Base-by-base conservation (phyloP, 2,113 vertebrate species). In the Colossoma macropomum region DNA sequence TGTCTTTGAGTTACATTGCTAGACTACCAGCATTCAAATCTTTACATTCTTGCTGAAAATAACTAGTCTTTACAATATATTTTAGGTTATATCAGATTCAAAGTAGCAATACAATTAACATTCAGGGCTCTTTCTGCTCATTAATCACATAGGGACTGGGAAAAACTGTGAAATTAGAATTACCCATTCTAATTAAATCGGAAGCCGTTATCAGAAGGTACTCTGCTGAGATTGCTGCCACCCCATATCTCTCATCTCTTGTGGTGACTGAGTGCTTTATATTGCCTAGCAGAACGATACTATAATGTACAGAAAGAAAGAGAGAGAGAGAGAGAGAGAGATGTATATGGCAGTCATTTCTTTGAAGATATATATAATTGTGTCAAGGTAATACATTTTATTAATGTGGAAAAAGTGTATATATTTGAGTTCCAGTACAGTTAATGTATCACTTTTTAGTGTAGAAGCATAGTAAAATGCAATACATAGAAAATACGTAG, bases 91-190 rank as follows among this genome's bases (percentile, higher is more conserved):
- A 10, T 69, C 15, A 23, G 19, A 23, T 8, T 38, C 23, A 38
- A 19, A 3, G 8, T 13, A 41, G 17, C 32, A 38, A 21, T 21
- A 11, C 32, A 19, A 41, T 41, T n/a, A 45, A 11, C 4, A 45
- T 45, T 25, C 9, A 4, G 23, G 38, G 17, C 12, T 65, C 50
- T 52, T 69, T 52, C 23, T 27, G 25, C 50, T 68, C 63, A 54
- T 69, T 34, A 68, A 68, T 54, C 63, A 66, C 34, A 66, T 9
- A 2, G 15, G 45, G 11, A 54, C 28, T 54, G 34, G n/a, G 63
- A 68, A 54, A 62, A 69, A 34, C n/a, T 27, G 60, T 45, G 77
- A 54, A 65, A 54, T 79, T 25, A 21, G 38, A n/a, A 71, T 71
- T 45, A 38, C 23, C 11, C 21, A 23, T 30, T 66, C 63, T 23